Evolutionary conservation across 2,113 vertebrate genomes (phyloP), one percentile per base, ranked within the genome.

Genomic region (Oncorhynchus gorbuscha): DNA sequence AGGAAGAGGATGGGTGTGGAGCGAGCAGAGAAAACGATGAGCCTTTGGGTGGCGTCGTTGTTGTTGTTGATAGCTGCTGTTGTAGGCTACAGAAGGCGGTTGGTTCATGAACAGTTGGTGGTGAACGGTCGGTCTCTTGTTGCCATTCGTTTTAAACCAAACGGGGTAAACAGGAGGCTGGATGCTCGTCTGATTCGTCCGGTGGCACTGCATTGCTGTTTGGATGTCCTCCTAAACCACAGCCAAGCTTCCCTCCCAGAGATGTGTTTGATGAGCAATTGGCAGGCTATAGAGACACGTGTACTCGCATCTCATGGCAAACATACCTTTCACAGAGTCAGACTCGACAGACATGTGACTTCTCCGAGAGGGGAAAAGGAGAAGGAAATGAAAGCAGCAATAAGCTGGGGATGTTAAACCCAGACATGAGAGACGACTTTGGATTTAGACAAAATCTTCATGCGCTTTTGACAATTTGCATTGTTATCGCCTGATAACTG

Each of bases 401-500:
- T 90, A 92, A 93, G 87, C 86, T 81, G 85, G 86, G 82, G 84
- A 87, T 86, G 83, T 89, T 85, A 89, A 92, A 89, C 87, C 85
- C 86, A 76, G 72, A 69, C 72, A 83, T 82, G 83, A 89, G 84
- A 87, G 85, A 77, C 74, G 73, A 90, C 86, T 89, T 89, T 86
- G 91, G 90, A 89, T 93, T 94, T 91, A 84, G 86, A 87, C 90
- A 84, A 82, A 91, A 93, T 92, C 90, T 92, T 87, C 88, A 76
- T 58, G 64, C 79, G 86, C 87, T 91, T 74, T 86, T 84, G 88
- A 92, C 86, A 88, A 91, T 89, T 90, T 85, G 88, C 91, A 92
- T 93, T 93, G 92, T 94, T 93, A 93, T 93, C 91, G 18, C 78
- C 85, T 55, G 90, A 93, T 93, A 93, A 90, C 89, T 78, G 86